Evolutionary conservation across 2,888 invertebrate species (phyloP), one percentile per base, ranked within the genome.

Genomic region (Eledona agricola): DNA sequence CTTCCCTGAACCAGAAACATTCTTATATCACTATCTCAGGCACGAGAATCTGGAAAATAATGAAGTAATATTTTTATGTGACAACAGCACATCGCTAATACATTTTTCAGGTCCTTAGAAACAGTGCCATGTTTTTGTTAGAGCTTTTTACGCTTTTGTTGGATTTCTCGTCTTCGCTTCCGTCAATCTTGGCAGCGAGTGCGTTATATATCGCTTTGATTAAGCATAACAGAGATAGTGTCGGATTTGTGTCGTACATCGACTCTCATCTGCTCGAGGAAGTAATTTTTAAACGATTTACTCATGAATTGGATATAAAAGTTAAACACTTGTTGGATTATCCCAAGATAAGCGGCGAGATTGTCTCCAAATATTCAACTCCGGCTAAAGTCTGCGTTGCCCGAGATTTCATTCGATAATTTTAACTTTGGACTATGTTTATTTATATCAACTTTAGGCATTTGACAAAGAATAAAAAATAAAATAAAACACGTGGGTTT

Each of bases 341-440:
- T 4, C 15, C 11, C 9, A 17, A 10, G 9, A 7, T 9, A 1
- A 10, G 10, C 2, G 9, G 10, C 2, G 40, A 40, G 11, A 26
- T 40, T 26, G 4, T 40, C 1, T 3, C 17, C 4, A 40, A 40
- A 26, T 40, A 40, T 40, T 40, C 40, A 15, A 23, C 26, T 7
- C 11, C 15, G 15, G 17, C 13, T 3, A 40, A 15, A 13, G 12
- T n/a, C 3, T 13, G 5, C 15, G 25, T 38, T 9, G 25, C 38
- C 19, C 12, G 7, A 2, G 6, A 34, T 19, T 34, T 34, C 19
- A 2, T 31, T 2, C n/a, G 5, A 9, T 7, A 26, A 26, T 26
- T 7, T 2, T n/a, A n/a, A n/a, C n/a, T n/a, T n/a, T n/a, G n/a
- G n/a, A n/a, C n/a, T n/a, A n/a, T n/a, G n/a, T n/a, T n/a, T n/a